Conservation (phyloP, 2,113 vertebrate species). For the Rhinoderma darwinii region DNA sequence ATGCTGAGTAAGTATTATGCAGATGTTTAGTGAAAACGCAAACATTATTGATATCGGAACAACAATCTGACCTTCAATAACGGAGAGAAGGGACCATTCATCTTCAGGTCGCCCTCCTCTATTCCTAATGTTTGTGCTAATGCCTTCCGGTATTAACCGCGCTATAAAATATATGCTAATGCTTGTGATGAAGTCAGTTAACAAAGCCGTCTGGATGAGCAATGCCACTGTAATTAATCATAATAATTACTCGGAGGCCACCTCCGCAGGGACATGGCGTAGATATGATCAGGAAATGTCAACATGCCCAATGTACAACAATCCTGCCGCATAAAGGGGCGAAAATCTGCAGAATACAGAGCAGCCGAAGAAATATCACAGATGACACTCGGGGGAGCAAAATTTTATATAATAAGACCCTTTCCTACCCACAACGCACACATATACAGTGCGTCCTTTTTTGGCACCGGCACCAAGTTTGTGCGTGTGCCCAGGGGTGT, state of each 20-base stretch:
- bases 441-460: too few relatives aligned
- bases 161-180: conserved; percentile 34
- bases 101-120: conserved; percentile 29
- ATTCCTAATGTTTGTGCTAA: neutral
- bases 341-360: neutral
- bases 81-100: conserved; percentile 32
- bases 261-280: neutral
- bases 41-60: conserved; percentile 16
- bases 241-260: conserved; percentile 43
- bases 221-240: conserved; percentile 42
- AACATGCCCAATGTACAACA: conserved; percentile 21
- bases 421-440: neutral
- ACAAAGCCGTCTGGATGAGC: conserved; percentile 21
- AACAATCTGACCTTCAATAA: conserved; percentile 41
- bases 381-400: neutral
- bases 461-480: too few relatives aligned
- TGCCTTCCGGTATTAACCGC: neutral
- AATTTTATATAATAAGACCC: neutral
- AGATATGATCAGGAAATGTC: conserved; percentile 48
- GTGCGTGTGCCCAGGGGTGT: too few relatives aligned
- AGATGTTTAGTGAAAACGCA: conserved; percentile 22
- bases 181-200: conserved; percentile 32
- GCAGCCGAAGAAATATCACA: neutral
- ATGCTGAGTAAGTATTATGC: conserved; percentile 22
- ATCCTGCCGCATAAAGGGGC: neutral